Conservation (phyloP, 92 coral and sea anemone species). For the Zoanthus solanderi region DNA sequence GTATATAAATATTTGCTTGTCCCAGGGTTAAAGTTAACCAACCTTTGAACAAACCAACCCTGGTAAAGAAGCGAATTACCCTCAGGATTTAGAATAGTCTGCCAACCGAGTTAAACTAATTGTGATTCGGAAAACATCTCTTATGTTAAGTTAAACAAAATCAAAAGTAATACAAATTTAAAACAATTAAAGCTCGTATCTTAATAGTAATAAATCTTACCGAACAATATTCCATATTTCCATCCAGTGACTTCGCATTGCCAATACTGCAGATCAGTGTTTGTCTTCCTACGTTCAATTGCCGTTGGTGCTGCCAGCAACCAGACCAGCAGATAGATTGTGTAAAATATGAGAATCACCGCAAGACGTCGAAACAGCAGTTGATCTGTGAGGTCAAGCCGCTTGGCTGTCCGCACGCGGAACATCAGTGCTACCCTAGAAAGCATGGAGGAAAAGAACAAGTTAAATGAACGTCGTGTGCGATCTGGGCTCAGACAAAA, state of each 20-base stretch:
- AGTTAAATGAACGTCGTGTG: too few species aligned
- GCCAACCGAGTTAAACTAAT: too few species aligned
- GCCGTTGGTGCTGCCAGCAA: constrained; percentile 77
- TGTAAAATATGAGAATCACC: constrained; percentile 57
- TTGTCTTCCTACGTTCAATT: constrained; percentile 43
- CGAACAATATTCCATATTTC: constrained; percentile 39
- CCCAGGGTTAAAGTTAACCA: too few species aligned
- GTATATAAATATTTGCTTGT: too few species aligned
- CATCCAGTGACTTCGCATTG: constrained; percentile 60
- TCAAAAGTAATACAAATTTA: too few species aligned
- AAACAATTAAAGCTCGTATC: not conserved
- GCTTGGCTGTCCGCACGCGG: constrained; percentile 86
- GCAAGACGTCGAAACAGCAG: constrained; percentile 74
- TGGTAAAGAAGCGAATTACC: too few species aligned
- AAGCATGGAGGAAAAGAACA: not conserved
- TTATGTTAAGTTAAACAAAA: too few species aligned
- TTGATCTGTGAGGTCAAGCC: constrained; percentile 85
- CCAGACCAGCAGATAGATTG: constrained; percentile 85
- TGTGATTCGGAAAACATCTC: too few species aligned
- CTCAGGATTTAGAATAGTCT: too few species aligned
- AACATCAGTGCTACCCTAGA: constrained; percentile 80
- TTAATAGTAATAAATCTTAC: constrained; percentile 18
- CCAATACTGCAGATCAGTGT: constrained; percentile 59
- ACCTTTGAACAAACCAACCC: too few species aligned
- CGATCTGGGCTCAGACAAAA: not conserved